These are phyloP conservation scores for Trialeurodes vaporariorum DNA, from an alignment of 1,140 invertebrate genomes.

Conservation along the genomic window DNA sequence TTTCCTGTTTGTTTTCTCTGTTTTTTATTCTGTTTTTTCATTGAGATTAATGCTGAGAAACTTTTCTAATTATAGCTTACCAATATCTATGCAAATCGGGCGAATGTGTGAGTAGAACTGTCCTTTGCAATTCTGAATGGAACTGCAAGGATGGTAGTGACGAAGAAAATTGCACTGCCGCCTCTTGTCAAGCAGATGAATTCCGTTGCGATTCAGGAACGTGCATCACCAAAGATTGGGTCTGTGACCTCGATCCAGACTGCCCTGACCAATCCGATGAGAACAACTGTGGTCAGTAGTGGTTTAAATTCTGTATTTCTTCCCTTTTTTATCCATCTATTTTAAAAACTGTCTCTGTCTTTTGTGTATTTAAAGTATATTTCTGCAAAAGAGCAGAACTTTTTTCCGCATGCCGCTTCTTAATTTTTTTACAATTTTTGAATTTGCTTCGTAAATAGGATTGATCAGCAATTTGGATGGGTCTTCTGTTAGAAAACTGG, in stretches of 20 bases:
- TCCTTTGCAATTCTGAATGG: slow-evolving; percentile 43
- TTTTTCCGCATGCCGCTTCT: not conserved
- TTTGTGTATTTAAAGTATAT: not conserved
- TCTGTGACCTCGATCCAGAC: slow-evolving; percentile 41
- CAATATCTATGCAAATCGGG: slow-evolving; percentile 39
- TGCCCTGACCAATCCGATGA: slow-evolving; percentile 38
- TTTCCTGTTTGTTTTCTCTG: too few species aligned
- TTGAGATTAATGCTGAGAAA: too few species aligned
- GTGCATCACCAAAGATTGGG: slow-evolving; percentile 36
- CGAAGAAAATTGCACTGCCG: slow-evolving; percentile 37
- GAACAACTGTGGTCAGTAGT: slow-evolving; percentile 23
- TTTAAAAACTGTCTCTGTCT: not conserved
- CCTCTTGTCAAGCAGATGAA: slow-evolving; percentile 11
- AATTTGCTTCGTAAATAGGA: not conserved
- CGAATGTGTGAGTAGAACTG: slow-evolving; percentile 40
- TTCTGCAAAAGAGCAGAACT: not conserved
- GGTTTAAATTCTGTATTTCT: too few species aligned
- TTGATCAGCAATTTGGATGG: not conserved
- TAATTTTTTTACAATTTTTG: not conserved
- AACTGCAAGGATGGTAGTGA: slow-evolving; percentile 58
- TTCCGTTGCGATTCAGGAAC: slow-evolving; percentile 46
- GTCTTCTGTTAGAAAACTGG: too few species aligned
- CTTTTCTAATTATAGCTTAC: too few species aligned
- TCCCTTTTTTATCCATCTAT: not conserved
- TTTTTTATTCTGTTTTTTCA: too few species aligned